phyloP scores from a whole-genome alignment of 2,888 invertebrate genomes.

The Belgica antarctica region DNA sequence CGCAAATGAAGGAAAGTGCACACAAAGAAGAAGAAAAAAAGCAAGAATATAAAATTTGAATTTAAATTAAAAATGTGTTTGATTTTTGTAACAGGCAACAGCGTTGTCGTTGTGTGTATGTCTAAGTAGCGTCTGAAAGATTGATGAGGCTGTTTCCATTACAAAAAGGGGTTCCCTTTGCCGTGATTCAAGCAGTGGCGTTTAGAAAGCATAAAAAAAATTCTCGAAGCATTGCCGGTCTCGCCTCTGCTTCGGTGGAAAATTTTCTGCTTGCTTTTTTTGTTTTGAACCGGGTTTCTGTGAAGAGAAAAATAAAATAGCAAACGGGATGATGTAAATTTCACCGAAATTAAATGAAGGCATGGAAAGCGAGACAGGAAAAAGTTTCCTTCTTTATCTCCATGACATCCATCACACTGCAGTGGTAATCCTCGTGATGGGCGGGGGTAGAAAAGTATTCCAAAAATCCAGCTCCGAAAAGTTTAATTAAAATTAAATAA shows the following conservation, averaged over 20 bases:
- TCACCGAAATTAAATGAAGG: background rate
- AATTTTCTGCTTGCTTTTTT: background rate
- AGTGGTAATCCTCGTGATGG: background rate
- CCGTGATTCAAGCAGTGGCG: conserved; percentile 20
- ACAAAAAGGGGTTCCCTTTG: background rate
- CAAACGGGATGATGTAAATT: background rate
- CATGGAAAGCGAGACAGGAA: too few relatives aligned
- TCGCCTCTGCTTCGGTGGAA: background rate
- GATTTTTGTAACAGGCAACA: conserved; percentile 24
- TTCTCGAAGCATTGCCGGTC: background rate
- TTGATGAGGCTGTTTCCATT: conserved; percentile 36
- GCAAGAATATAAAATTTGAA: conserved; percentile 37
- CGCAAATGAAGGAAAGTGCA: background rate
- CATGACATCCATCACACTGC: background rate
- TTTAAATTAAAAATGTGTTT: conserved; percentile 43
- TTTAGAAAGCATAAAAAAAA: background rate
- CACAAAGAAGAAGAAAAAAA: background rate
- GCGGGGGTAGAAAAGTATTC: background rate
- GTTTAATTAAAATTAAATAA: conserved; percentile 36
- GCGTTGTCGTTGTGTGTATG: background rate
- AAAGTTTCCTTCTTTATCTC: background rate
- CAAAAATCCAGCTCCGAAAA: conserved; percentile 3
- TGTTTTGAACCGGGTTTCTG: background rate
- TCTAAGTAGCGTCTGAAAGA: conserved; percentile 35
- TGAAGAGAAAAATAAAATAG: background rate